Evolutionary conservation across 2,888 invertebrate genomes (phyloP).

Genomic region (Frankliniella fusca): DNA sequence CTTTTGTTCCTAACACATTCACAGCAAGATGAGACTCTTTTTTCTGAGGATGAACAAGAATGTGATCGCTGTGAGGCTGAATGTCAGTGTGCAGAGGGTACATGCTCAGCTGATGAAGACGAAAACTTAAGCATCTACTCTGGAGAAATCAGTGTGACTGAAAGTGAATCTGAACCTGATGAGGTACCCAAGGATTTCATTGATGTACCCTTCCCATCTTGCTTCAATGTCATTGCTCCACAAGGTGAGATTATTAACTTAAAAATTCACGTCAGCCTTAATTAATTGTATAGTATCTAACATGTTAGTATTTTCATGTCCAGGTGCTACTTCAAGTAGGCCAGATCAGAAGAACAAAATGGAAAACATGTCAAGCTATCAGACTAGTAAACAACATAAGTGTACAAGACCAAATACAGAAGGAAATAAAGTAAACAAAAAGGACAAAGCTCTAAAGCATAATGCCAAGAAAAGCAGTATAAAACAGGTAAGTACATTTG

Average conservation of each 20-base stretch:
- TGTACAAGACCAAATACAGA: not conserved
- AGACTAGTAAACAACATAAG: not conserved
- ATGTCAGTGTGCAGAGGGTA: too few relatives aligned
- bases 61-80: too few relatives aligned
- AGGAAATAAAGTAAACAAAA: not conserved
- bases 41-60: not conserved
- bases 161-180: not conserved
- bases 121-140: not conserved
- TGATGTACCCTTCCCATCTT: conserved; percentile 2
- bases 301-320: not conserved
- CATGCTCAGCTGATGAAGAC: not conserved
- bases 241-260: not conserved
- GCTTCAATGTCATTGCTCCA: not conserved
- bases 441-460: too few relatives aligned
- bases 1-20: too few relatives aligned
- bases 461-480: not conserved
- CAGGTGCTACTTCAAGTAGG: not conserved
- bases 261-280: not conserved
- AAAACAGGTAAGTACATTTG: not conserved
- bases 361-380: not conserved
- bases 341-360: not conserved
- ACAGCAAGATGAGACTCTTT: not conserved
- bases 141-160: conserved; percentile 6
- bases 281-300: not conserved
- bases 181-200: not conserved